phyloP scores from a whole-genome alignment of 1,140 invertebrate species.

The Panonychus citri region DNA sequence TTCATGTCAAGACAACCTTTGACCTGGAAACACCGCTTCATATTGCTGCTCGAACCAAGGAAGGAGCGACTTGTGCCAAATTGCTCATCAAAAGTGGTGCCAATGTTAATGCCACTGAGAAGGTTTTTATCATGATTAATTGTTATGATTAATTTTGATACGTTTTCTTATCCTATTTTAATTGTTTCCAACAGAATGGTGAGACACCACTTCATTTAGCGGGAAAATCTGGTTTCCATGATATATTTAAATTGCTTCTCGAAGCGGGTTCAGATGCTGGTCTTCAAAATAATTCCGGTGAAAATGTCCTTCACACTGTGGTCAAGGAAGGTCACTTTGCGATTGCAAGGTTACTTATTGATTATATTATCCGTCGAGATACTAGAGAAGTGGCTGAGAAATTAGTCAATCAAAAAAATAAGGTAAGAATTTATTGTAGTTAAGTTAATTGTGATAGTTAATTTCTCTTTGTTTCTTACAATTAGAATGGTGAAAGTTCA shows the following conservation, averaged over 20 bases:
- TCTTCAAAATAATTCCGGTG: conserved; percentile 56
- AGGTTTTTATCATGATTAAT: conserved; percentile 26
- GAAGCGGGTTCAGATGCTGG: conserved; percentile 75
- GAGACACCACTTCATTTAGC: conserved; percentile 74
- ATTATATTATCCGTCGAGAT: background rate
- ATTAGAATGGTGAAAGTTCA: conserved; percentile 68
- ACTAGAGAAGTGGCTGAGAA: background rate
- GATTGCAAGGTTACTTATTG: conserved; percentile 4
- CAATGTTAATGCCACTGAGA: conserved; percentile 49
- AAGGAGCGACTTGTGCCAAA: conserved; percentile 80
- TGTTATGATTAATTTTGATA: conserved; percentile 23
- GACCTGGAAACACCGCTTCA: conserved; percentile 73
- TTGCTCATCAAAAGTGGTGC: conserved; percentile 95
- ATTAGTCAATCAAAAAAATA: conserved; percentile 12
- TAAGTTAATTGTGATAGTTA: background rate
- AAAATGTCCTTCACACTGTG: conserved; percentile 12
- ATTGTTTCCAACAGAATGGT: conserved; percentile 44
- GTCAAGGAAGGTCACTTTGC: conserved; percentile 11
- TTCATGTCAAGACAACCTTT: conserved; percentile 60
- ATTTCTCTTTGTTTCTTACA: background rate
- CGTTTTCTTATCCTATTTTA: background rate
- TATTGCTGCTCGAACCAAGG: conserved; percentile 70
- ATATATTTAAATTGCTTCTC: conserved; percentile 55
- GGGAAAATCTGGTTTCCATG: conserved; percentile 59
- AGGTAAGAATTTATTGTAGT: conserved; percentile 3